Conservation (phyloP, 2,113 vertebrate genomes). For the Tautogolabrus adspersus region DNA sequence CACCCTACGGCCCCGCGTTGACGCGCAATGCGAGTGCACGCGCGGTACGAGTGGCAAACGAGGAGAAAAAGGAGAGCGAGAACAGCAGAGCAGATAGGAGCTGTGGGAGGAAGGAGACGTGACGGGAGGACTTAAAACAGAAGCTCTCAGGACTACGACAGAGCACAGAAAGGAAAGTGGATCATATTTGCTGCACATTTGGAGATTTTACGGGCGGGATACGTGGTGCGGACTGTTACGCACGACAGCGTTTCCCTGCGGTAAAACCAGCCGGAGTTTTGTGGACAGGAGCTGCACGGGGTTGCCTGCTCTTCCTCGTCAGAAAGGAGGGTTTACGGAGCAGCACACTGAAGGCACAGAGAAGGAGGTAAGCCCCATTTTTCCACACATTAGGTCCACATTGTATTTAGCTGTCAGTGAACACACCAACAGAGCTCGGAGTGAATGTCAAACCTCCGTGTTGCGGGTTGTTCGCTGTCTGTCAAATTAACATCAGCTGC, state of each 20-base stretch:
- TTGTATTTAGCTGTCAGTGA: constrained; percentile 29
- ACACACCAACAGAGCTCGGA: neutral
- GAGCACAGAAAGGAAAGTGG: neutral
- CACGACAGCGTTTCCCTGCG: constrained; percentile 52
- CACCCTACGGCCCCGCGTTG: constrained; percentile 49
- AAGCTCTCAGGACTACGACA: constrained; percentile 40
- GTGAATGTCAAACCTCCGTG: constrained; percentile 33
- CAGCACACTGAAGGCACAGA: constrained; percentile 51
- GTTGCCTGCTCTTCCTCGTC: constrained; percentile 54
- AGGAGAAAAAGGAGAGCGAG: constrained; percentile 22
- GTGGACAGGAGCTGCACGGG: constrained; percentile 32
- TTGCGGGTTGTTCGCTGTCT: neutral
- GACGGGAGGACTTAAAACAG: constrained; percentile 38
- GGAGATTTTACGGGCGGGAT: constrained; percentile 21
- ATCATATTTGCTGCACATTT: constrained; percentile 17
- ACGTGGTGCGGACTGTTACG: constrained; percentile 42
- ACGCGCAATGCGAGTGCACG: constrained; percentile 66
- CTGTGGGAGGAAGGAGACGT: constrained; percentile 47
- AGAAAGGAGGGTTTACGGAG: constrained; percentile 26
- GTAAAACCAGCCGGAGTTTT: constrained; percentile 26
- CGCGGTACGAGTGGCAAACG: constrained; percentile 17
- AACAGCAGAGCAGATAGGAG: constrained; percentile 8
- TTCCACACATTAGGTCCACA: neutral
- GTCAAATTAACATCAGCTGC: constrained; percentile 36
- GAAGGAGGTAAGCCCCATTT: constrained; percentile 63